Conservation (phyloP, 2,888 invertebrate genomes). For the Brenthis hecate region DNA sequence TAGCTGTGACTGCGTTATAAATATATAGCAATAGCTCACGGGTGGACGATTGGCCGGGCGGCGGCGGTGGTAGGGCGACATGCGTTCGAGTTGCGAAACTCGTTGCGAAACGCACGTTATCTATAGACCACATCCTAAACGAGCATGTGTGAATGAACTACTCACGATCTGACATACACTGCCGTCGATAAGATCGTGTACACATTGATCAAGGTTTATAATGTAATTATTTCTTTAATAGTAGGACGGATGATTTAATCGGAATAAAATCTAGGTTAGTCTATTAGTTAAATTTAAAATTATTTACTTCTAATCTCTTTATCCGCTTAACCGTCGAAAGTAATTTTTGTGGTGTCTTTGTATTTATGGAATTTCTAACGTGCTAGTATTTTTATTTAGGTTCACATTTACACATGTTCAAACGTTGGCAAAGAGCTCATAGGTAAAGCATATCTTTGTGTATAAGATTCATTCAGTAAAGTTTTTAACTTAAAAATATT, state of each 20-base stretch:
- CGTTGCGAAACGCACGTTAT: slow-evolving; percentile 40
- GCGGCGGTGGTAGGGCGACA: slow-evolving; percentile 28
- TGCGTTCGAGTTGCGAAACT: slow-evolving; percentile 36
- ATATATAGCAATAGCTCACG: slow-evolving; percentile 1
- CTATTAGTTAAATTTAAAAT: background rate
- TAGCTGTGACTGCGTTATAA: background rate
- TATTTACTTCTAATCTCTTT: slow-evolving; percentile 3
- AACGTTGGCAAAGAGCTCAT: background rate
- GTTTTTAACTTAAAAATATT: too few species aligned
- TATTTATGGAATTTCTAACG: slow-evolving; percentile 9
- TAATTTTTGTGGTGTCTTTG: background rate
- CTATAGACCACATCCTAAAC: slow-evolving; percentile 36
- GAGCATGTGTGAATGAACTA: slow-evolving; percentile 45
- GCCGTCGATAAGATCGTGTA: slow-evolving; percentile 10
- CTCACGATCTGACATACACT: slow-evolving; percentile 40
- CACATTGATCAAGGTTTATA: background rate
- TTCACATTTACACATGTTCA: slow-evolving; percentile 1
- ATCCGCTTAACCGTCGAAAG: slow-evolving; percentile 5
- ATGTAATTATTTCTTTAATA: too few species aligned
- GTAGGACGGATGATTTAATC: too few species aligned
- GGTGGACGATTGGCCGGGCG: slow-evolving; percentile 11
- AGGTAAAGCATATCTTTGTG: slow-evolving; percentile 9
- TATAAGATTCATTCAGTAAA: background rate
- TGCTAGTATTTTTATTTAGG: background rate
- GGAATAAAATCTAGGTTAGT: too few species aligned